Base-by-base conservation (phyloP, 2,888 invertebrate species). In the Catocala sponsa region DNA sequence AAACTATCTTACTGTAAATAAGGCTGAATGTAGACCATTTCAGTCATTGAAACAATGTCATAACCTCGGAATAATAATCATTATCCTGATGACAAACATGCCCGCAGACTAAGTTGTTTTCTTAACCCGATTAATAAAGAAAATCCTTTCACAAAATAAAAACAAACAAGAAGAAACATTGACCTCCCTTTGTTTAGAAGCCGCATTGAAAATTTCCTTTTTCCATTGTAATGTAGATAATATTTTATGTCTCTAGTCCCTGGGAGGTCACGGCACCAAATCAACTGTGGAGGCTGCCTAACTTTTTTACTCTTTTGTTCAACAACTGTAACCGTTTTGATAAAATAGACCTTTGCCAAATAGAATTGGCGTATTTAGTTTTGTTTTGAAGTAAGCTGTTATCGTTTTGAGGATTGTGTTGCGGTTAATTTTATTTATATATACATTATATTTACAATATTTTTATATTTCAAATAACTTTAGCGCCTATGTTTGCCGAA, bases 221-320 rank as follows among this genome's bases (percentile, higher is more conserved):
- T 44, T 38, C 48, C 38, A 49, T 59, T 65, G 49, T 65, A 59
- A 65, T 58, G 59, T 50, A 65, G 56, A 72, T 76, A 63, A 65
- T 73, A 76, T 66, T 75, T 71, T 65, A 70, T 68, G 48, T 52
- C 41, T 52, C 47, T 52, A 54, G 63, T 59, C 71, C 66, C 72
- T 64, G 68, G 79, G 76, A 79, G 80, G 80, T 76, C 70, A 59
- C 54, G 68, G 70, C 67, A 67, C 70, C 77, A 83, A 83, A 82
- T 82, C 80, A 82, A 80, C 70, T 78, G 82, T 79, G 78, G 79
- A 71, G 70, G 64, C 69, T 59, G 66, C 70, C 70, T 65, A 72
- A 78, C 76, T 79, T 83, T 80, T 85, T 83, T 80, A 79, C 75
- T 81, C 79, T 78, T 83, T 82, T 84, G 83, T 85, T 86, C 82